These are phyloP conservation scores for Euura lappo DNA, from an alignment of 1,140 invertebrate genomes.

Conservation along the genomic window DNA sequence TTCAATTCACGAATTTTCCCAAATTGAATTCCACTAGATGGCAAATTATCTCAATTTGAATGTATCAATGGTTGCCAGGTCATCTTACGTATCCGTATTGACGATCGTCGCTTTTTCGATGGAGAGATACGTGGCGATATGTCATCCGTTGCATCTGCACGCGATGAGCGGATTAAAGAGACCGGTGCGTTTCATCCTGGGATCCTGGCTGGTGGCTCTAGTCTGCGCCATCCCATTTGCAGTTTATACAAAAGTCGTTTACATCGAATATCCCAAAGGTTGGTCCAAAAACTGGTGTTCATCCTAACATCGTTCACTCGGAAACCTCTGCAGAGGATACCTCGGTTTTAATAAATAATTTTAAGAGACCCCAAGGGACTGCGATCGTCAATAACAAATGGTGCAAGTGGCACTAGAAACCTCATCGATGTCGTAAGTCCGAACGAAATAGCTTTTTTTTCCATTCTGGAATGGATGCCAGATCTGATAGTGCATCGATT, in stretches of 20 bases:
- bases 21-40: too few relatives aligned
- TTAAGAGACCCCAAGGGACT: background rate
- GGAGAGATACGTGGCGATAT: conserved; percentile 91
- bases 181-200: conserved; percentile 80
- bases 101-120: conserved; percentile 89
- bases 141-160: conserved; percentile 83
- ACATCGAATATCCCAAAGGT: conserved; percentile 75
- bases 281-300: conserved; percentile 32
- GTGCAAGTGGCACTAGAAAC: background rate
- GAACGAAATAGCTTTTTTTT: background rate
- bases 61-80: conserved; percentile 60
- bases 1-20: too few relatives aligned
- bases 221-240: conserved; percentile 82
- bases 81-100: conserved; percentile 88
- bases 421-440: background rate
- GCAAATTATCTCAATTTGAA: too few relatives aligned
- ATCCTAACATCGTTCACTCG: background rate
- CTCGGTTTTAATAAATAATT: background rate
- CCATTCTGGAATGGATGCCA: background rate
- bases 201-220: conserved; percentile 80
- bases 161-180: conserved; percentile 81
- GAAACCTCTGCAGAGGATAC: background rate
- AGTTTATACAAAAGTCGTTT: conserved; percentile 71
- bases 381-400: background rate
- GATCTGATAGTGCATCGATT: too few relatives aligned